These are phyloP conservation scores for Toxonevra muliebris DNA, from an alignment of 2,888 invertebrate genomes.

Conservation along the genomic window DNA sequence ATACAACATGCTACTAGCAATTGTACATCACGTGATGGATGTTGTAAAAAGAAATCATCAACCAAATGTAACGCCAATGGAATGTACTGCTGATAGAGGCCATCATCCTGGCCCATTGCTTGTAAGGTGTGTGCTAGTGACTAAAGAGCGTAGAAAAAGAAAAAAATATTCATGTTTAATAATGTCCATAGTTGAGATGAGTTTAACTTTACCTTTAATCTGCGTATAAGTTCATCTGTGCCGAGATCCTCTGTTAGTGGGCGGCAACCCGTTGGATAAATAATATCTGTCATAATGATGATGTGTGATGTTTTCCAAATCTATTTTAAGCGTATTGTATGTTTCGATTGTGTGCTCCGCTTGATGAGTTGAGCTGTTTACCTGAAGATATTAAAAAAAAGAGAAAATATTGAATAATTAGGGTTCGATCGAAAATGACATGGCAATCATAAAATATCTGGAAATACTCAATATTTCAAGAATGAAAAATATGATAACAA, in stretches of 20 bases:
- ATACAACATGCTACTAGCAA: slow-evolving; percentile 96
- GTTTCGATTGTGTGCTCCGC: neutral
- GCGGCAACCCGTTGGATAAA: slow-evolving; percentile 94
- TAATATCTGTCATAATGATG: slow-evolving; percentile 79
- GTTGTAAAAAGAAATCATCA: slow-evolving; percentile 90
- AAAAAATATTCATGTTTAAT: neutral
- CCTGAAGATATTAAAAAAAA: no score
- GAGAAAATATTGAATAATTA: no score
- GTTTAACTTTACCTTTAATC: slow-evolving; percentile 80
- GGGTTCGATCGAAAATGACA: no score
- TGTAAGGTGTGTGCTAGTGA: slow-evolving; percentile 93
- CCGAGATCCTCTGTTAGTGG: slow-evolving; percentile 94
- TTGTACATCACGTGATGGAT: slow-evolving; percentile 91
- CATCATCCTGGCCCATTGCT: slow-evolving; percentile 96
- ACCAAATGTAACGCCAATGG: slow-evolving; percentile 92
- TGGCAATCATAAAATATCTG: no score
- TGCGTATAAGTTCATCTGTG: slow-evolving; percentile 92
- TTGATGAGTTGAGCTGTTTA: no score
- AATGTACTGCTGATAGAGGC: slow-evolving; percentile 90
- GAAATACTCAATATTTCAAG: no score
- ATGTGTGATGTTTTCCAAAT: neutral
- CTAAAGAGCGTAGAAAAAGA: no score
- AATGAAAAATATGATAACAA: no score
- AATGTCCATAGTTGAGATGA: neutral
- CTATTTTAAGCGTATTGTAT: neutral